phyloP scores from a whole-genome alignment of 92 coral and sea anemone species.

The Muricea muricata region DNA sequence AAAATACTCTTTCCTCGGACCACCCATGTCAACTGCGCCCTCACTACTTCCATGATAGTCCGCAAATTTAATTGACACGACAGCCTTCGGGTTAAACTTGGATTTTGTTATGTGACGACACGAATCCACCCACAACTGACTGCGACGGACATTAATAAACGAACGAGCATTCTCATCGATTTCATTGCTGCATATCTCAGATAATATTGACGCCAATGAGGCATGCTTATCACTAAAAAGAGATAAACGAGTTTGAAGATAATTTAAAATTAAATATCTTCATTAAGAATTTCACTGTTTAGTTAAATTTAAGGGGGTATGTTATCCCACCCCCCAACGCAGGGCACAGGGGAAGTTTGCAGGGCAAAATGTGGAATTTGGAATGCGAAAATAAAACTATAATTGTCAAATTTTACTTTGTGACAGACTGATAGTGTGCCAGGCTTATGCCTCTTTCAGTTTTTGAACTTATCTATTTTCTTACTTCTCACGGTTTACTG shows the following conservation, averaged over 20 bases:
- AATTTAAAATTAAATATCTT: background rate
- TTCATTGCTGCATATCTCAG: background rate
- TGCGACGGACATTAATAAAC: constrained; percentile 26
- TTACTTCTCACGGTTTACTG: too few relatives aligned
- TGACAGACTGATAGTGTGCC: too few relatives aligned
- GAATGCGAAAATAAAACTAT: too few relatives aligned
- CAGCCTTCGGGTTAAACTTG: constrained; percentile 5
- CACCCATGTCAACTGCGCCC: constrained; percentile 18
- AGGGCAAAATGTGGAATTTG: background rate
- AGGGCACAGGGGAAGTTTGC: too few relatives aligned
- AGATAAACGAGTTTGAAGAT: background rate
- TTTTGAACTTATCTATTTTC: too few relatives aligned
- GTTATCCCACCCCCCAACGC: too few relatives aligned
- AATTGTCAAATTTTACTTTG: too few relatives aligned
- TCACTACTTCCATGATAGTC: constrained; percentile 16
- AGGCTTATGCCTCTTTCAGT: too few relatives aligned
- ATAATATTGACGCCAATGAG: background rate
- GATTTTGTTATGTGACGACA: background rate
- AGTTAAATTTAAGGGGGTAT: background rate
- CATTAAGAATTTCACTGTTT: background rate
- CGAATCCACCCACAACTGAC: constrained; percentile 23
- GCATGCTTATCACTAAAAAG: background rate
- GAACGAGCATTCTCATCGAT: background rate
- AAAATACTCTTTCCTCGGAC: constrained; percentile 3
- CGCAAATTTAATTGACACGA: constrained; percentile 11